These are phyloP conservation scores for Globodera ellingtonae DNA, from an alignment of 1,140 invertebrate species.

Conservation along the genomic window DNA sequence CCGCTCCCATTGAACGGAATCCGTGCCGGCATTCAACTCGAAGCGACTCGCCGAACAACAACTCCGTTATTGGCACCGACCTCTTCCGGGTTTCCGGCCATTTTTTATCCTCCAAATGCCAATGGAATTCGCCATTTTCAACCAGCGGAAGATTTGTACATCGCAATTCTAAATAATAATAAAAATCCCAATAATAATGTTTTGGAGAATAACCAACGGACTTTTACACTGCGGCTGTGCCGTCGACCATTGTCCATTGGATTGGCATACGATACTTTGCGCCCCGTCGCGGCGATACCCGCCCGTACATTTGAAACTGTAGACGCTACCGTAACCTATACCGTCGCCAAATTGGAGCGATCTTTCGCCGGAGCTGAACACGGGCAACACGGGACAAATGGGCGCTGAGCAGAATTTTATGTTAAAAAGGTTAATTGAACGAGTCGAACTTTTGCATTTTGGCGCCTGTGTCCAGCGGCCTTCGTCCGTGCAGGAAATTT, in stretches of 20 bases:
- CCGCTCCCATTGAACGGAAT: slow-evolving; percentile 81
- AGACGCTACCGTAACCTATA: slow-evolving; percentile 89
- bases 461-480: slow-evolving; percentile 58
- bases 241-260: slow-evolving; percentile 92
- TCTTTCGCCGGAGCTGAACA: slow-evolving; percentile 83
- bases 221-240: slow-evolving; percentile 84
- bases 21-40: slow-evolving; percentile 88
- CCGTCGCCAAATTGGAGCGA: slow-evolving; percentile 88
- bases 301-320: slow-evolving; percentile 88
- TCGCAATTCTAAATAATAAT: slow-evolving; percentile 71
- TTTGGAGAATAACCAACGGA: slow-evolving; percentile 51
- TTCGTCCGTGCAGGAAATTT: slow-evolving; percentile 61
- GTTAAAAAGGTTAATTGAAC: no score
- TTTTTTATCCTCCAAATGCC: neutral
- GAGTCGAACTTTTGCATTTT: slow-evolving; percentile 49
- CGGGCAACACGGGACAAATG: slow-evolving; percentile 82
- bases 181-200: neutral
- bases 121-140: slow-evolving; percentile 61
- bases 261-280: slow-evolving; percentile 89
- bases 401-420: slow-evolving; percentile 41
- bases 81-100: slow-evolving; percentile 53
- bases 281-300: slow-evolving; percentile 85
- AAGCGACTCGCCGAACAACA: slow-evolving; percentile 86
- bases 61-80: slow-evolving; percentile 62
- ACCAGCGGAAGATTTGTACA: slow-evolving; percentile 79